A percentile compares a stretch with the other conserved stretches of the same genome.
Evolutionary conservation across 92 coral and sea anemone species (phyloP).

Genomic region (Phymanthus crucifer): DNA sequence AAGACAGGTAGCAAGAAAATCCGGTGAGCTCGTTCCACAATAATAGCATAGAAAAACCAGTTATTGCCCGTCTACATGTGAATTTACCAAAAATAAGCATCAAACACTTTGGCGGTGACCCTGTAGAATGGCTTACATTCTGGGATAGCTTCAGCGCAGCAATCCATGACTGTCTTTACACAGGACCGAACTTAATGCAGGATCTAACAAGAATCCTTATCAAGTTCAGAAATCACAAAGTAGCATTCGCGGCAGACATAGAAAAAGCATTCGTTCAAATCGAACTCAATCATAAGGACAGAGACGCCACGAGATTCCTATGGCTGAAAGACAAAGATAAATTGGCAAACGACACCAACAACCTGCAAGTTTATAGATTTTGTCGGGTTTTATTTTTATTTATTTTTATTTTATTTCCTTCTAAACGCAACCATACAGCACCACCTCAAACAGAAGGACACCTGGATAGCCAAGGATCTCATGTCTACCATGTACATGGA

Average conservation of each 20-base stretch:
- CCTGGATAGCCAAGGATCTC: conserved; percentile 34
- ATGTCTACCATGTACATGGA: conserved; percentile 30
- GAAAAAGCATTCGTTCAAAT: conserved; percentile 17
- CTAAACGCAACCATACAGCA: conserved; percentile 40
- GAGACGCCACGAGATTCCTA: conserved; percentile 35
- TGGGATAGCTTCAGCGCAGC: conserved; percentile 51
- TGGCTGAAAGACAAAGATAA: conserved; percentile 28
- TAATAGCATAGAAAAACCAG: conserved; percentile 1
- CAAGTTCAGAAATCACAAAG: conserved; percentile 19
- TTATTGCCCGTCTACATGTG: background rate
- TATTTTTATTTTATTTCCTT: conserved; percentile 37
- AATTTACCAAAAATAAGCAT: conserved; percentile 13
- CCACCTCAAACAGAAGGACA: conserved; percentile 24
- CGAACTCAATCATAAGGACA: conserved; percentile 25
- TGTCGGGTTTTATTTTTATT: conserved; percentile 29
- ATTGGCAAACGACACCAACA: conserved; percentile 9
- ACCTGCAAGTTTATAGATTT: conserved; percentile 13
- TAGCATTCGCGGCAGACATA: conserved; percentile 17
- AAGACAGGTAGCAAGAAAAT: conserved; percentile 35
- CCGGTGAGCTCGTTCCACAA: conserved; percentile 53
- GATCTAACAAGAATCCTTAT: conserved; percentile 1
- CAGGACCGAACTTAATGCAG: too few relatives aligned
- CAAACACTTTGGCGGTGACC: conserved; percentile 36
- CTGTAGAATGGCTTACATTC: conserved; percentile 43
- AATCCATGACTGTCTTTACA: conserved; percentile 38